Evolutionary conservation across 1,140 invertebrate genomes (phyloP), one percentile per base, ranked within the genome.

Genomic region (Olivierus martensii): DNA sequence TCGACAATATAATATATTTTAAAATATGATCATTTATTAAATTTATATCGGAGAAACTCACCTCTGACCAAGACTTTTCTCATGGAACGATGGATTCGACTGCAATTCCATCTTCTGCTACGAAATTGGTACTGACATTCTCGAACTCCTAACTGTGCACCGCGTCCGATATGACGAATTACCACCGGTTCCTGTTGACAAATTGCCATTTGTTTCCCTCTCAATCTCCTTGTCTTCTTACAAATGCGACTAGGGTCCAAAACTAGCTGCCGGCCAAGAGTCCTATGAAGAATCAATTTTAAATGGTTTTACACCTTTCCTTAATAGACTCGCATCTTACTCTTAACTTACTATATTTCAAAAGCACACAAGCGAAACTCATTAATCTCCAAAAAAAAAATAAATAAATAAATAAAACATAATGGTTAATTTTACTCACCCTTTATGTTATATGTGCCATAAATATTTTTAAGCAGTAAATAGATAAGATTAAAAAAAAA

Each of bases 221-320:
- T 62, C 17, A 72, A 46, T 58, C 82, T 75, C 14, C 83, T 74
- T 43, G 79, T 80, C 70, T 87, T 85, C 59, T 81, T 82, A 70
- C 89, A 94, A 57, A 91, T 79, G 67, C 83, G 77, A 66, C 81
- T 80, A 46, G 86, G 84, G 71, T 94, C 87, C 73, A 92, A 78
- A 60, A 91, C 78, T 62, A 90, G 75, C 64, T 86, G 84, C 69
- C 79, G 87, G 64, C 70, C 69, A 19, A 71, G 65, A 15, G 71
- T 71, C 53, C 53, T 55, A 28, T 0, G 15, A 38, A 28, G 9
- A 4, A 28, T 28, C 4, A 4, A 28, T 4, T 28, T 28, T 28
- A 9, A 28, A n/a, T n/a, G n/a, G n/a, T n/a, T n/a, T n/a, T n/a
- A n/a, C n/a, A n/a, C n/a, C n/a, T n/a, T n/a, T n/a, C n/a, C n/a